A percentile compares a stretch with the other conserved stretches of the same genome.
Evolutionary conservation across 2,888 invertebrate genomes (phyloP).

Genomic region (Monopis laevigella): DNA sequence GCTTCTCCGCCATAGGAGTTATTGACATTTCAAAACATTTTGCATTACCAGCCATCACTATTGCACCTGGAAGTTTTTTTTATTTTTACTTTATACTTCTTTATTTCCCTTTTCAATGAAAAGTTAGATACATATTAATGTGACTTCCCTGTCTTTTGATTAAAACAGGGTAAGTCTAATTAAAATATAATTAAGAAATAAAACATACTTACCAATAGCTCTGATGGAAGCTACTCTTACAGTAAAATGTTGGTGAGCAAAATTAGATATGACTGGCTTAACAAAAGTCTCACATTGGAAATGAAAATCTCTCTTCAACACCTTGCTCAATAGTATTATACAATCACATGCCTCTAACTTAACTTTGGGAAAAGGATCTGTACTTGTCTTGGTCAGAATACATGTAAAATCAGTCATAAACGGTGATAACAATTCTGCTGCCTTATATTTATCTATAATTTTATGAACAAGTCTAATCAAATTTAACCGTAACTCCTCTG

Average conservation of each 20-base stretch:
- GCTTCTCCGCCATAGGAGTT: slow-evolving; percentile 82
- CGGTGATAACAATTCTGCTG: slow-evolving; percentile 66
- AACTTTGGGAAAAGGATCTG: slow-evolving; percentile 83
- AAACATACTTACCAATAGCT: slow-evolving; percentile 69
- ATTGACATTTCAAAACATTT: slow-evolving; percentile 78
- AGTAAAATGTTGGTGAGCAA: slow-evolving; percentile 85
- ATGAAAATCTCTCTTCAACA: slow-evolving; percentile 76
- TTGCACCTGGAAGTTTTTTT: slow-evolving; percentile 65
- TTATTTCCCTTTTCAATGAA: too few species aligned
- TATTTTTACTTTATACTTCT: too few species aligned
- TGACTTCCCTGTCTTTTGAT: too few species aligned
- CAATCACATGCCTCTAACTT: slow-evolving; percentile 81
- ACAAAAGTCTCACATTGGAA: slow-evolving; percentile 77
- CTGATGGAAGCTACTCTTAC: slow-evolving; percentile 78
- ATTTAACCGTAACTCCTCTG: slow-evolving; percentile 83
- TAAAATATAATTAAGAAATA: too few species aligned
- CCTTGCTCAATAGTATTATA: slow-evolving; percentile 71
- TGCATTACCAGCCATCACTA: slow-evolving; percentile 74
- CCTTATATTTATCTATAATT: slow-evolving; percentile 72
- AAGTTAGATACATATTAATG: too few species aligned
- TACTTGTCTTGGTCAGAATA: slow-evolving; percentile 76
- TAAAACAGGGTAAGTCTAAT: too few species aligned
- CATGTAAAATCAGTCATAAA: slow-evolving; percentile 80
- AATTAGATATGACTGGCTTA: slow-evolving; percentile 75
- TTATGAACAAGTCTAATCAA: slow-evolving; percentile 72